Conservation (phyloP, 2,113 vertebrate species). For the Sprattus sprattus region DNA sequence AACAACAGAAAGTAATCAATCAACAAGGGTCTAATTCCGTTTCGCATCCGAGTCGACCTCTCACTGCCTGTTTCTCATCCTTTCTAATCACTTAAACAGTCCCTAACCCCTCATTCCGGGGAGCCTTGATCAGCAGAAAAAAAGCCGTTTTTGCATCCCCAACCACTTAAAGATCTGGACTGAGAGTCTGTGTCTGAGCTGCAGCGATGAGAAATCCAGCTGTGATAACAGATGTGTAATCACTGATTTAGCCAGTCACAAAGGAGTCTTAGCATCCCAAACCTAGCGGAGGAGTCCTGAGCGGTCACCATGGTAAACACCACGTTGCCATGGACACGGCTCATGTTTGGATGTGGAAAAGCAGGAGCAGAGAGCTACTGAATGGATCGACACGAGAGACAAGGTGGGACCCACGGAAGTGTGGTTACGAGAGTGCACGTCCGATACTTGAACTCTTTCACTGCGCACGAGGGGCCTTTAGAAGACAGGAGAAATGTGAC, state of each 20-base stretch:
- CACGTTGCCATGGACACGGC: not conserved
- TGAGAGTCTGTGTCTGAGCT: not conserved
- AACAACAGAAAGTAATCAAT: not conserved
- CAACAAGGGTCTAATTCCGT: not conserved
- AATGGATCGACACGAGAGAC: not conserved
- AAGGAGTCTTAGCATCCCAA: not conserved
- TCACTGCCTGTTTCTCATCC: too few species aligned
- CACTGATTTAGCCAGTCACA: not conserved
- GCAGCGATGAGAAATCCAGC: not conserved
- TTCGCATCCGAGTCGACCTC: too few species aligned
- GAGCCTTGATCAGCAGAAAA: not conserved
- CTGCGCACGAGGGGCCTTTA: slow-evolving; percentile 45
- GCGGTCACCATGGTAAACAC: not conserved
- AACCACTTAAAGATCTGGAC: not conserved
- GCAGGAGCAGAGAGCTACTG: not conserved
- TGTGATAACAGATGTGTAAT: not conserved
- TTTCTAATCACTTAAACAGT: not conserved
- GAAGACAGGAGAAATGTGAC: not conserved
- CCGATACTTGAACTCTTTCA: slow-evolving; percentile 13
- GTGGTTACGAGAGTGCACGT: not conserved
- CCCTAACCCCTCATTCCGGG: not conserved
- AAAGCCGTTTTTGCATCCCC: not conserved
- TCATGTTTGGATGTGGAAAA: not conserved
- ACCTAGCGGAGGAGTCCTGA: not conserved
- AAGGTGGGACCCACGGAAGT: not conserved